Conservation (phyloP, 1,140 invertebrate species). For the Drosophila pachea region DNA sequence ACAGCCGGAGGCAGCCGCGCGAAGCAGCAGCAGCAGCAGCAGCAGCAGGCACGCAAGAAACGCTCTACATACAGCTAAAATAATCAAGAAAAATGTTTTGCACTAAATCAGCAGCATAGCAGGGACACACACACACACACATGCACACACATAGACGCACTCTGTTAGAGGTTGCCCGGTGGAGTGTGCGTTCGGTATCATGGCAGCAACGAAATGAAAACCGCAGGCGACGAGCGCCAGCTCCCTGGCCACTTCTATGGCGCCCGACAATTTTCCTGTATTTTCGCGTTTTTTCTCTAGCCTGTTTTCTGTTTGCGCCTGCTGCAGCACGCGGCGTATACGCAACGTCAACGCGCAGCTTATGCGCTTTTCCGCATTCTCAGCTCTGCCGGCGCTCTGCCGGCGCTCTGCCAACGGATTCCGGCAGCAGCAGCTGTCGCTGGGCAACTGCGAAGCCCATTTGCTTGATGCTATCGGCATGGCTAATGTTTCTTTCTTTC, state of each 20-base stretch:
- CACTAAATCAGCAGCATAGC: conserved; percentile 64
- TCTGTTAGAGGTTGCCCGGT: conserved; percentile 50
- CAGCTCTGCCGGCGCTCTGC: conserved; percentile 12
- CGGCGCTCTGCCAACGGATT: conserved; percentile 55
- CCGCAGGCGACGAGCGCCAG: conserved; percentile 51
- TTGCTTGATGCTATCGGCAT: conserved; percentile 50
- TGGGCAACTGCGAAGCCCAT: conserved; percentile 15
- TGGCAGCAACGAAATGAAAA: conserved; percentile 64
- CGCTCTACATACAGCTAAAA: conserved; percentile 60
- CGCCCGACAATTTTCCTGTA: conserved; percentile 22
- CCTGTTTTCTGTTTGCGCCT: conserved; percentile 4
- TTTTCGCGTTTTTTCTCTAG: background rate
- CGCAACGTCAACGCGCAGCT: conserved; percentile 67
- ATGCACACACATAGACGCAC: background rate
- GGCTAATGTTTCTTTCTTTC: conserved; percentile 15
- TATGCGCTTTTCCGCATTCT: conserved; percentile 67
- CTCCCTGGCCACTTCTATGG: conserved; percentile 42
- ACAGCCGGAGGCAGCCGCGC: conserved; percentile 33
- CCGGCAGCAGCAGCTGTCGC: conserved; percentile 54
- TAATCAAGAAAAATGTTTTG: conserved; percentile 75
- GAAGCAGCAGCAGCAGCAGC: no score
- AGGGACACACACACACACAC: background rate
- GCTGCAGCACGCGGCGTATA: conserved; percentile 42
- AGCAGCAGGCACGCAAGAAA: conserved; percentile 34
- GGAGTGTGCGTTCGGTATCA: conserved; percentile 35